Base-by-base conservation (phyloP, 2,797 vertebrate genomes). In the Chlorospingus flavigularis region DNA sequence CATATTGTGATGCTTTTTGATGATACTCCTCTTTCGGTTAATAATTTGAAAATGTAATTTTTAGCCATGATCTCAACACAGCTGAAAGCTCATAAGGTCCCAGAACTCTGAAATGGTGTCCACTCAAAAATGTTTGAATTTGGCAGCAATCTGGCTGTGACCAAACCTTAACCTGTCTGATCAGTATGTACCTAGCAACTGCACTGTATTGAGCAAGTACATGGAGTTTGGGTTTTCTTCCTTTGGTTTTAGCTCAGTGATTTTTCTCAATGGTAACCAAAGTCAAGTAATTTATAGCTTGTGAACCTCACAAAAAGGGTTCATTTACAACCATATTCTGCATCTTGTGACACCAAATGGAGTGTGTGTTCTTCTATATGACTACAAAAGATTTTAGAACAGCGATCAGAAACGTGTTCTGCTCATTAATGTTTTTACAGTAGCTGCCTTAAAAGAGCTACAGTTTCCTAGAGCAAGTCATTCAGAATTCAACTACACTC, bases 211-310 rank as follows among this genome's bases (percentile, higher is more conserved):
- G 83, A 89, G 78, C 66, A 84, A 95, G 92, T 86, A 83, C 65
- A 45, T 94, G 84, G 24, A 76, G 67, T 50, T 78, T 55, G 65
- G 21, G 3, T 79, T 88, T 91, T 92, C 92, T 63, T 31, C 68
- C 43, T 51, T 75, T 84, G 71, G 55, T 90, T 67, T 92, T 80
- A 96, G 74, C 43, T 94, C 82, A 84, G 81, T 93, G 89, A 66
- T 35, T 97, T 97, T 97, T 96, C 95, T 97, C 95, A 97, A 92
- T 95, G 91, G 95, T 90, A 79, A 55, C 91, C 60, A 53, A 68
- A 87, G 61, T 92, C 83, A 88, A 94, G 92, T 96, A 95, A 96
- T 97, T 95, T 94, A 96, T 96, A 94, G 60, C 92, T 89, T 95
- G 67, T 95, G 96, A 97, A 96, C 70, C 76, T 95, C 91, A 90